Evolutionary conservation across 2,113 vertebrate species (phyloP).

Genomic region (Illadopsis cleaveri): DNA sequence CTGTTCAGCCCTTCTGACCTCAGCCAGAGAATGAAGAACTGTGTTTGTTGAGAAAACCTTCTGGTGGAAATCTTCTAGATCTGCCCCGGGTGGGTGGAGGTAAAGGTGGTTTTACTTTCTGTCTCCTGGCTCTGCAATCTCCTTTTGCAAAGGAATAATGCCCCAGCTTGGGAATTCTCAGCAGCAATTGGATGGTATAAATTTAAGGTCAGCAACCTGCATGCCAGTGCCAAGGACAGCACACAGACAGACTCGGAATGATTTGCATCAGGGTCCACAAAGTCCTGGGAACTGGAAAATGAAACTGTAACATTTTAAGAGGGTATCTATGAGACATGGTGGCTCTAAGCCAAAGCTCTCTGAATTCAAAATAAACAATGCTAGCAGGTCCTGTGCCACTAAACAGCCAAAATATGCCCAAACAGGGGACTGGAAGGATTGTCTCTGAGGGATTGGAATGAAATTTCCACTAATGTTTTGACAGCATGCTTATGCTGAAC

Average conservation of each 20-base stretch:
- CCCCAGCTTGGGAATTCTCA: constrained; percentile 16
- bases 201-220: not conserved
- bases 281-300: constrained; percentile 54
- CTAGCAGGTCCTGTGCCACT: not conserved
- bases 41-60: not conserved
- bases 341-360: constrained; percentile 12
- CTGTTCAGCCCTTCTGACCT: not conserved
- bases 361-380: constrained; percentile 37
- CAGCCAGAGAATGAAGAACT: not conserved
- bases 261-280: not conserved
- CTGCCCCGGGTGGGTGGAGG: not conserved
- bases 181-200: not conserved
- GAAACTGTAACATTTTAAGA: not conserved
- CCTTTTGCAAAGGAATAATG: not conserved
- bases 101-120: not conserved
- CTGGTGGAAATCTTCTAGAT: not conserved
- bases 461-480: not conserved
- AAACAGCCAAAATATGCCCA: not conserved
- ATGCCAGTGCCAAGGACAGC: constrained; percentile 19
- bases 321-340: not conserved
- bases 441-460: not conserved
- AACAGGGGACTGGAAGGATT: not conserved
- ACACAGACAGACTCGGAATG: not conserved
- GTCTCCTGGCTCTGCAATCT: not conserved
- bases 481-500: not conserved